Conservation (phyloP, 2,888 invertebrate genomes). For the Eristalis arbustorum region DNA sequence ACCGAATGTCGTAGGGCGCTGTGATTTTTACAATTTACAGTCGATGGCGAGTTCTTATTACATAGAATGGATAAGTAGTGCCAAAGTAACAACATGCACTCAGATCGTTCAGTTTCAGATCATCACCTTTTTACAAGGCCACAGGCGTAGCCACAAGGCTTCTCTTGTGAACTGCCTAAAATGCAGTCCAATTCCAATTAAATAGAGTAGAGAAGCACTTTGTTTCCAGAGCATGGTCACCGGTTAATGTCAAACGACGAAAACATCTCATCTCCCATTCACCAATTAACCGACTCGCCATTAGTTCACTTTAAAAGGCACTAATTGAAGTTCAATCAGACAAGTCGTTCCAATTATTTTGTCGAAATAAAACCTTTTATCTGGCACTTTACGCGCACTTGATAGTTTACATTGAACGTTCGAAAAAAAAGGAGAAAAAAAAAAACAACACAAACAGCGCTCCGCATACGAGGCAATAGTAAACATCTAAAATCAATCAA, state of each 20-base stretch:
- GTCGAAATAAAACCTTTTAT: not conserved
- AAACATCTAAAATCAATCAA: constrained; percentile 32
- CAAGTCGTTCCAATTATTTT: not conserved
- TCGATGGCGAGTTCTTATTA: too few species aligned
- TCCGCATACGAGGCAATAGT: not conserved
- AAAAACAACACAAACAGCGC: not conserved
- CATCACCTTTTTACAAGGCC: not conserved
- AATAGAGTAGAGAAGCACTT: not conserved
- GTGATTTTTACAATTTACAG: too few species aligned
- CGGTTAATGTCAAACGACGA: not conserved
- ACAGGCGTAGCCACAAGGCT: not conserved
- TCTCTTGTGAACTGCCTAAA: not conserved
- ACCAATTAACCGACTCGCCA: not conserved
- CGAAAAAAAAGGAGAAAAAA: not conserved
- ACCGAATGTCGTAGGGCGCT: too few species aligned
- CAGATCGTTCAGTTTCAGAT: not conserved
- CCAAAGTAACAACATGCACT: too few species aligned
- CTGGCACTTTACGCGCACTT: constrained; percentile 4
- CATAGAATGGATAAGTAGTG: too few species aligned
- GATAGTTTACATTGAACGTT: constrained; percentile 16
- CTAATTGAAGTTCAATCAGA: not conserved
- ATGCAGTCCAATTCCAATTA: not conserved
- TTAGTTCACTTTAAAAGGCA: not conserved
- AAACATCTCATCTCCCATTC: not conserved
- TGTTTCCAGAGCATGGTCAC: not conserved